Conservation (phyloP, 92 coral and sea anemone species). For the Plumapathes pennacea region DNA sequence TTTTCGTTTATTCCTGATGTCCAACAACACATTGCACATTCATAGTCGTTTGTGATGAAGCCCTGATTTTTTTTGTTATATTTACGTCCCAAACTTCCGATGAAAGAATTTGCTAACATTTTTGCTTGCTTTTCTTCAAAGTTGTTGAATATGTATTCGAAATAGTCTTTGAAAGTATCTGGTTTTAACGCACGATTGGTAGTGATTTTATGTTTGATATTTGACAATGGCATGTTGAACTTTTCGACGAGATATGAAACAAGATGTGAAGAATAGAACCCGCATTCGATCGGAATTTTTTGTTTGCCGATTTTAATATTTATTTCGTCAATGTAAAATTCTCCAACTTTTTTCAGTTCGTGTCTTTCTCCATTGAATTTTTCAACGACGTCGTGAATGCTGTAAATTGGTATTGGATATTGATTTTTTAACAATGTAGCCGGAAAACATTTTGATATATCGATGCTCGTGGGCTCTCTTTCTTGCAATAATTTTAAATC, state of each 20-base stretch:
- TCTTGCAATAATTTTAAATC: not conserved
- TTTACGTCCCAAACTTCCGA: constrained; percentile 22
- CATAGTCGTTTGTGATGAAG: constrained; percentile 12
- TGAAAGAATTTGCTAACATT: constrained; percentile 29
- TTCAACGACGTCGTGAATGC: constrained; percentile 18
- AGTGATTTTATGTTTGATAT: constrained; percentile 12
- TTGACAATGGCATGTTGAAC: constrained; percentile 3
- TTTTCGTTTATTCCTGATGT: constrained; percentile 19
- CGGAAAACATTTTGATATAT: constrained; percentile 28
- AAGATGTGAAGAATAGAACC: constrained; percentile 8
- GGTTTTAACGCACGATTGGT: constrained; percentile 29
- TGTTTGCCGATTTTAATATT: not conserved
- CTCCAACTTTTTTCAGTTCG: constrained; percentile 20
- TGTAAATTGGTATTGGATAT: constrained; percentile 1
- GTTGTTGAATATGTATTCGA: constrained; percentile 10
- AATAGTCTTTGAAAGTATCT: constrained; percentile 18
- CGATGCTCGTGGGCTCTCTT: too few species aligned
- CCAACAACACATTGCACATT: too few species aligned
- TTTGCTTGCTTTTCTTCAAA: constrained; percentile 18
- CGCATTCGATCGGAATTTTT: constrained; percentile 13
- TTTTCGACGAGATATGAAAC: constrained; percentile 9
- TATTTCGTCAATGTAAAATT: constrained; percentile 41
- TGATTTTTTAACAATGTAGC: constrained; percentile 4
- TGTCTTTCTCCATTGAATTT: constrained; percentile 15
- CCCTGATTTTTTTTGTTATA: constrained; percentile 15